Conservation (phyloP, 2,113 vertebrate species). For the Cryptomyrus ogoouensis region DNA sequence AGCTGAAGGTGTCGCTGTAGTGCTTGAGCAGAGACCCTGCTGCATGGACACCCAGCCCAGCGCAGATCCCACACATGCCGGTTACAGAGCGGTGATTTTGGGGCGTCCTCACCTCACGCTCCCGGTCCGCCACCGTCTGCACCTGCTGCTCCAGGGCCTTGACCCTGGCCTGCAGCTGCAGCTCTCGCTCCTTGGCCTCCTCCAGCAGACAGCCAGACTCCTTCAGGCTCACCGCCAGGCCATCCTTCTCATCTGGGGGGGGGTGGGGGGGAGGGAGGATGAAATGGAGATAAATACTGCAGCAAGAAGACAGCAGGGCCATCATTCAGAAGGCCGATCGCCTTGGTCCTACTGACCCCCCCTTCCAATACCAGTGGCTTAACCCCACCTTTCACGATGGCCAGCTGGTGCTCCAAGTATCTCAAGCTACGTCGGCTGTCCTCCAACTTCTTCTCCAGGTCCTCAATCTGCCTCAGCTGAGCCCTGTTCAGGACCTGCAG, state of each 20-base stretch:
- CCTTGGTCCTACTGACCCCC: not conserved
- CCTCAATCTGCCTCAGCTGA: conserved; percentile 78
- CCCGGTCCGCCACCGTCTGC: conserved; percentile 64
- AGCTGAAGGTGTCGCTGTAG: not conserved
- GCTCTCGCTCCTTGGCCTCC: conserved; percentile 71
- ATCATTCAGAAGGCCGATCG: not conserved
- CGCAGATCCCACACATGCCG: not conserved
- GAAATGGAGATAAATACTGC: not conserved
- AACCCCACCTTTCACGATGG: conserved; percentile 68
- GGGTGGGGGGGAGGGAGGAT: conserved; percentile 14
- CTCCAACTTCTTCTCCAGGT: conserved; percentile 76
- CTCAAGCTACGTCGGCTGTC: conserved; percentile 79
- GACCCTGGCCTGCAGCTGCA: conserved; percentile 75
- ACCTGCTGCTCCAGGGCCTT: conserved; percentile 74
- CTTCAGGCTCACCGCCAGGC: conserved; percentile 71
- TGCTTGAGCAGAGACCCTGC: not conserved
- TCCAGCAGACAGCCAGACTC: conserved; percentile 76
- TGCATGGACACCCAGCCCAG: not conserved
- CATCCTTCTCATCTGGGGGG: conserved; percentile 80
- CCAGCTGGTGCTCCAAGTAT: conserved; percentile 85
- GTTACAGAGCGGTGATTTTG: not conserved
- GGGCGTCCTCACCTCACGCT: conserved; percentile 69
- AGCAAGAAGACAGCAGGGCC: not conserved
- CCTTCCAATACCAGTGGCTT: not conserved
- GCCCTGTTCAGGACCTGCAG: conserved; percentile 85